Evolutionary conservation across 2,113 vertebrate genomes (phyloP).

Genomic region (Struthidea cinerea): DNA sequence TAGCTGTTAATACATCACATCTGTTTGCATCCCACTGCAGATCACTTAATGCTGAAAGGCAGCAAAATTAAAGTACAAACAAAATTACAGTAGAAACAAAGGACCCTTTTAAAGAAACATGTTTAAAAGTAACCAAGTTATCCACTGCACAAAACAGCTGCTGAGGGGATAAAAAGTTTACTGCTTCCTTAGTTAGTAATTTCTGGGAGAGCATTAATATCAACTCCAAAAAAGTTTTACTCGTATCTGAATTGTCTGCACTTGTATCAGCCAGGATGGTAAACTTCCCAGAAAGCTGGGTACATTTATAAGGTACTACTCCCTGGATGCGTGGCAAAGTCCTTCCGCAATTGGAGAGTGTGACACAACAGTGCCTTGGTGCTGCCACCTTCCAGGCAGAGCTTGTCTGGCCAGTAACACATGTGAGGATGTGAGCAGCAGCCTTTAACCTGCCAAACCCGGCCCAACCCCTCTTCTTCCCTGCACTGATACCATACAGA

Average conservation of each 20-base stretch:
- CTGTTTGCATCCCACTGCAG: neutral
- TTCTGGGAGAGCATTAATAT: neutral
- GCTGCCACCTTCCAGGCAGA: neutral
- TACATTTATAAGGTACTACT: neutral
- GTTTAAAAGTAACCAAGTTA: neutral
- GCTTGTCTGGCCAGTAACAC: neutral
- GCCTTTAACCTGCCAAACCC: rapidly evolving
- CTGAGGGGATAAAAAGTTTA: neutral
- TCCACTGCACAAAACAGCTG: neutral
- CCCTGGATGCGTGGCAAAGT: neutral
- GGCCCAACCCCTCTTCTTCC: rapidly evolving
- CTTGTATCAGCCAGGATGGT: neutral
- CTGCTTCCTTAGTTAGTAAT: neutral
- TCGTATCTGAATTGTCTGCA: neutral
- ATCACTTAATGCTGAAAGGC: neutral
- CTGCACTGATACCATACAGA: neutral
- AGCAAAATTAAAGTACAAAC: neutral
- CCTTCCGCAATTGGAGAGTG: neutral
- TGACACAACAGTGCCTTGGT: rapidly evolving
- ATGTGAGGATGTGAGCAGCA: neutral
- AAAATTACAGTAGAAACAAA: neutral
- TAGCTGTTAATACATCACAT: neutral
- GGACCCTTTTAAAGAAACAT: neutral
- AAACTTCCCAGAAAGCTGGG: neutral
- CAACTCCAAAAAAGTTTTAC: neutral